Conservation (phyloP, 2,888 invertebrate genomes). For the Phalera bucephala region DNA sequence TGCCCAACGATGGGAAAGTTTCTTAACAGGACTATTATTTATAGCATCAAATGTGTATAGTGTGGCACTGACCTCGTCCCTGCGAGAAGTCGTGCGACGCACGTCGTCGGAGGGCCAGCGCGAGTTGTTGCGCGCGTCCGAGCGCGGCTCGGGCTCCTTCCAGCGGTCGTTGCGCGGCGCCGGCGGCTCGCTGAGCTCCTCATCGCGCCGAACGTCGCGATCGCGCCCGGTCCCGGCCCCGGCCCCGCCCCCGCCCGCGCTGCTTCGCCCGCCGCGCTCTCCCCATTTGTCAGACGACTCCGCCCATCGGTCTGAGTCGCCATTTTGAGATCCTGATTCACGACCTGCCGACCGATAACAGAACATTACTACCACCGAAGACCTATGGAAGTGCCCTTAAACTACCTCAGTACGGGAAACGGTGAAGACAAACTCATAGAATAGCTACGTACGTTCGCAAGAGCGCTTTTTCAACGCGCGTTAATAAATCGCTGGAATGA, state of each 20-base stretch:
- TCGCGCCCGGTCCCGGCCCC: slow-evolving; percentile 12
- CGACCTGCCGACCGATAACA: slow-evolving; percentile 54
- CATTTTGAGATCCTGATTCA: slow-evolving; percentile 76
- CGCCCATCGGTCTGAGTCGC: slow-evolving; percentile 75
- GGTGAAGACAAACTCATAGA: too few species aligned
- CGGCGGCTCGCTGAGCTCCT: slow-evolving; percentile 58
- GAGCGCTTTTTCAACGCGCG: too few species aligned
- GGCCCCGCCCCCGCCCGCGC: slow-evolving; percentile 17
- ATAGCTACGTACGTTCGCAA: too few species aligned
- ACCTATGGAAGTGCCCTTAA: too few species aligned
- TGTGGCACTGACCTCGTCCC: slow-evolving; percentile 69
- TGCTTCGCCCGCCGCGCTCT: slow-evolving; percentile 39
- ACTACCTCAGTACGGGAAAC: too few species aligned
- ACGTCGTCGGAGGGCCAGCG: slow-evolving; percentile 76
- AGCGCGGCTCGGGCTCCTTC: slow-evolving; percentile 81
- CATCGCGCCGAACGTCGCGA: slow-evolving; percentile 52
- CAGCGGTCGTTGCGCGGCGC: slow-evolving; percentile 84
- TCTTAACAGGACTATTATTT: too few species aligned
- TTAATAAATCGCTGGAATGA: too few species aligned
- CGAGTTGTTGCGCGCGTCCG: slow-evolving; percentile 62
- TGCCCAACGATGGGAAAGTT: too few species aligned
- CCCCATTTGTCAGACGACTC: slow-evolving; percentile 58
- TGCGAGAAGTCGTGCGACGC: slow-evolving; percentile 68
- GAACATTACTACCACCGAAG: too few species aligned
- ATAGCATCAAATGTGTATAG: too few species aligned